Conservation (phyloP, 1,140 invertebrate species). For the Aphidius ervi region DNA sequence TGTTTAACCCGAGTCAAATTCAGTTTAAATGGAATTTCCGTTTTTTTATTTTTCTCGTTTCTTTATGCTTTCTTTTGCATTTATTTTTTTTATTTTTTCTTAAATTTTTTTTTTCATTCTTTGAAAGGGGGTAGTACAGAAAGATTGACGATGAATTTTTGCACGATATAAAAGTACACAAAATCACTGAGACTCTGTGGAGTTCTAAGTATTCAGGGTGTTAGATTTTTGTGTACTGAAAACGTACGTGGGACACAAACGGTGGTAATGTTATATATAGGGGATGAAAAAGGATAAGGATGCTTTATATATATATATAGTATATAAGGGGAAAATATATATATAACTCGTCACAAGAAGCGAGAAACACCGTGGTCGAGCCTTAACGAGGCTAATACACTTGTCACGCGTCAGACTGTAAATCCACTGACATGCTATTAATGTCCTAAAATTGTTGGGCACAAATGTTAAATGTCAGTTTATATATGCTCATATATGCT, state of each 20-base stretch:
- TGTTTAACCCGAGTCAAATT: no score
- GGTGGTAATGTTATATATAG: not conserved
- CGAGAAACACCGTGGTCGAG: slow-evolving; percentile 33
- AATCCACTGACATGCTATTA: slow-evolving; percentile 42
- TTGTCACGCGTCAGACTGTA: slow-evolving; percentile 32
- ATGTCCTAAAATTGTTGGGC: slow-evolving; percentile 41
- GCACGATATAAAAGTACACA: no score
- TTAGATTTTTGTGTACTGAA: slow-evolving; percentile 6
- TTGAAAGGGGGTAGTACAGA: no score
- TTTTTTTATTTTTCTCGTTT: not conserved
- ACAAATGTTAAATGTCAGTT: slow-evolving; percentile 49
- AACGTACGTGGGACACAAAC: slow-evolving; percentile 18
- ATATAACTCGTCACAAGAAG: slow-evolving; percentile 24
- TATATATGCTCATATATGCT: slow-evolving; percentile 29
- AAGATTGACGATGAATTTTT: no score
- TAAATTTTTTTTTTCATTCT: not conserved
- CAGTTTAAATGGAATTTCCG: not conserved
- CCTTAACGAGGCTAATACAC: slow-evolving; percentile 50
- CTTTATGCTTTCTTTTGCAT: not conserved
- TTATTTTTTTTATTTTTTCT: not conserved
- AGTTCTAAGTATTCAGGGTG: not conserved
- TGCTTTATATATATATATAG: slow-evolving; percentile 2
- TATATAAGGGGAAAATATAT: slow-evolving; percentile 1
- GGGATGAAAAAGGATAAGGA: slow-evolving; percentile 26
- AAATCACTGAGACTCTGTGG: no score